Base-by-base conservation (phyloP, 2,797 vertebrate species). In the Poecile montanus region DNA sequence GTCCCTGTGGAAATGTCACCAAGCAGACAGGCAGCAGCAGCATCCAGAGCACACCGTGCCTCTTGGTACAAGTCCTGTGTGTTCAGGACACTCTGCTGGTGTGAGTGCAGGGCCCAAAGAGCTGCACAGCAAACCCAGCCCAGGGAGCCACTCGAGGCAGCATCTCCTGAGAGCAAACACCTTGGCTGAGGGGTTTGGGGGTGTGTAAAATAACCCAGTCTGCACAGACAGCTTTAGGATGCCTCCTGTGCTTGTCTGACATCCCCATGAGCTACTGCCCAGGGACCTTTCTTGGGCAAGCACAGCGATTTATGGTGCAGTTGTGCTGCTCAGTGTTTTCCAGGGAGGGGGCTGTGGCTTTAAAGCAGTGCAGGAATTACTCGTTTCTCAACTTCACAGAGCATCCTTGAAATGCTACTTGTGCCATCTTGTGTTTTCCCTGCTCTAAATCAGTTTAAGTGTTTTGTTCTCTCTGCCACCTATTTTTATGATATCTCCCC, bases 341-440 rank as follows among this genome's bases (percentile, higher is more conserved):
- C 80, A 47, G 72, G 57, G 77, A 87, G 54, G 78, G 60, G 94
- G 42, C 16, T 95, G 71, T 92, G 90, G 58, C 74, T 94, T 90
- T 91, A 82, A 95, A 63, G 74, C 76, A 86, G 50, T 15, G 62
- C 70, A 81, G 79, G 85, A 91, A 91, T 94, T 20, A 75, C 67
- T 90, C n/a, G 0, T 86, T 94, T 88, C 85, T 94, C 91, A 91
- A 91, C 80, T 93, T 96, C 90, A 72, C 58, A 10, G 48, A 94
- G 63, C 88, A 93, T 91, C 95, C 96, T 91, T 94, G 90, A 96
- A 96, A 96, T 95, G 93, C 93, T 93, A 90, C 95, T 96, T 96
- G 91, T 96, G 96, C 94, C 96, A 95, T 95, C 96, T 96, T 95
- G 96, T 96, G 96, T 96, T 94, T 95, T 90, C 51, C 88, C 85